These are phyloP conservation scores for Stichodactyla helianthus DNA, from an alignment of 64 coral and sea anemone genomes.

Conservation along the genomic window DNA sequence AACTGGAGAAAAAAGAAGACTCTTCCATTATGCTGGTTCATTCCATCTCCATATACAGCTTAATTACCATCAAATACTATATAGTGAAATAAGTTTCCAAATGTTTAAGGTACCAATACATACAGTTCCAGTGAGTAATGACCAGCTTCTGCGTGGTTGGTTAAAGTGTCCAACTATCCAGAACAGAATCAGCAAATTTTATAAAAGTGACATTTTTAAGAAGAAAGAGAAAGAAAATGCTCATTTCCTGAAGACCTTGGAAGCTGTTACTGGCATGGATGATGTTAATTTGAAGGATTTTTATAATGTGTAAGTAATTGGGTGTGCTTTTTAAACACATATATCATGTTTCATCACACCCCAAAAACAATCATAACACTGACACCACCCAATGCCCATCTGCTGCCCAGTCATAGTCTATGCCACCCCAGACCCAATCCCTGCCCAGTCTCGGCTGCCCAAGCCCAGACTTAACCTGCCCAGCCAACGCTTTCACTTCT, in stretches of 20 bases:
- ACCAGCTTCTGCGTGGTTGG: conserved; percentile 63
- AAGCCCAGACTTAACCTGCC: too few species aligned
- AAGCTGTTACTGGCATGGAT: conserved; percentile 36
- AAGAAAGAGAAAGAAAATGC: conserved; percentile 36
- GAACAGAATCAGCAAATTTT: conserved; percentile 38
- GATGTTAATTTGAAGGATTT: conserved; percentile 58
- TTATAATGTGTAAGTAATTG: conserved; percentile 75
- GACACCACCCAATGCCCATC: too few species aligned
- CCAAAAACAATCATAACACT: not conserved
- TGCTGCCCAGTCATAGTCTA: not conserved
- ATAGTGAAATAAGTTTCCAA: not conserved
- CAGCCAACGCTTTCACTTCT: too few species aligned
- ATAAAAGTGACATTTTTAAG: conserved; percentile 45
- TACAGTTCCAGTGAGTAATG: conserved; percentile 61
- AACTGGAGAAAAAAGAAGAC: too few species aligned
- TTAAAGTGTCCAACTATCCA: conserved; percentile 38
- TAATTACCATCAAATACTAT: not conserved
- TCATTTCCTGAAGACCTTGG: conserved; percentile 32
- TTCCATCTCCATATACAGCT: too few species aligned
- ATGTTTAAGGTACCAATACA: conserved; percentile 67
- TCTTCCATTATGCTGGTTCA: too few species aligned
- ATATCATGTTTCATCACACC: too few species aligned
- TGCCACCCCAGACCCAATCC: too few species aligned
- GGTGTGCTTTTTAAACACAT: not conserved
- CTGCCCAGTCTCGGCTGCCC: not conserved